Evolutionary conservation across 2,888 invertebrate genomes (phyloP).

Genomic region (Lasioglossum vierecki): DNA sequence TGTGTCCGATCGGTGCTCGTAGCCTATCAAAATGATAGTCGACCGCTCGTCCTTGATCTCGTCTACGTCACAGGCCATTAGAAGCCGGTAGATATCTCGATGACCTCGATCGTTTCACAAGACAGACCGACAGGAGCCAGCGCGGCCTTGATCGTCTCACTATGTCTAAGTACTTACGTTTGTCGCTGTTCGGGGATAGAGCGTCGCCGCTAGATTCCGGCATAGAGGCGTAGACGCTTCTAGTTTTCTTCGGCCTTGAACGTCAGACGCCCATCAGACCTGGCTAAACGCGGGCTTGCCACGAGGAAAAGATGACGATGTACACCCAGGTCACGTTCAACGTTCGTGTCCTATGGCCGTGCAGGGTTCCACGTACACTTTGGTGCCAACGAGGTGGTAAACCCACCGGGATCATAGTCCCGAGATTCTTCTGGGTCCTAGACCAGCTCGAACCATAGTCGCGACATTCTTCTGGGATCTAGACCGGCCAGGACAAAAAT

Average conservation of each 20-base stretch:
- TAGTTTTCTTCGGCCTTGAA: slow-evolving; percentile 60
- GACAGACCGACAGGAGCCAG: slow-evolving; percentile 48
- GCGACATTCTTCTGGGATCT: too few relatives aligned
- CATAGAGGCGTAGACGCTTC: slow-evolving; percentile 17
- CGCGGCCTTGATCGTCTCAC: slow-evolving; percentile 39
- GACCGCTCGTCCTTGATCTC: slow-evolving; percentile 50
- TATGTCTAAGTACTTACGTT: background rate
- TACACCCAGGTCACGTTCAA: slow-evolving; percentile 72
- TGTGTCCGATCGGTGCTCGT: background rate
- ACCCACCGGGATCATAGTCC: too few relatives aligned
- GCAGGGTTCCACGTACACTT: slow-evolving; percentile 54
- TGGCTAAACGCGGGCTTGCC: slow-evolving; percentile 15
- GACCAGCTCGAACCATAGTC: too few relatives aligned
- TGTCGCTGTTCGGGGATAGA: slow-evolving; percentile 29
- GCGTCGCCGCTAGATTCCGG: slow-evolving; percentile 31
- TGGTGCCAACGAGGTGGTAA: too few relatives aligned
- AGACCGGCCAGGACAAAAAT: too few relatives aligned
- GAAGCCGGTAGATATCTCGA: slow-evolving; percentile 50
- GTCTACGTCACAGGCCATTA: slow-evolving; percentile 47
- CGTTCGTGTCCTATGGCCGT: slow-evolving; percentile 49
- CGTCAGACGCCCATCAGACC: slow-evolving; percentile 55
- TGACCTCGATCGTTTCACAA: slow-evolving; percentile 45
- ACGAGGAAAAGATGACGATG: slow-evolving; percentile 56
- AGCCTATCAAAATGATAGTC: background rate
- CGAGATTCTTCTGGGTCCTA: too few relatives aligned